phyloP scores from a whole-genome alignment of 2,888 invertebrate genomes.

The Agrochola circellaris region DNA sequence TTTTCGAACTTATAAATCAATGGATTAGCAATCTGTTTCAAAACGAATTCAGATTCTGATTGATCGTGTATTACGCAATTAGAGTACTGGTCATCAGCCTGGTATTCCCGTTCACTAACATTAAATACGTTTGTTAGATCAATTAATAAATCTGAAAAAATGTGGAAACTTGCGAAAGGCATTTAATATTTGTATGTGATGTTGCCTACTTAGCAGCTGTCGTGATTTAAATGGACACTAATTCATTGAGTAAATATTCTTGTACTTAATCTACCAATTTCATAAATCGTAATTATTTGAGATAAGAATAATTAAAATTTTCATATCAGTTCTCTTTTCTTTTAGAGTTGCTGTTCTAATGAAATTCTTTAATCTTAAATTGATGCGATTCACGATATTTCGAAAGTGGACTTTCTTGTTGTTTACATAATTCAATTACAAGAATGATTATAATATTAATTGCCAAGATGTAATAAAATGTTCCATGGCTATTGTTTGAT shows the following conservation, averaged over 20 bases:
- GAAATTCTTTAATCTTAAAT: background rate
- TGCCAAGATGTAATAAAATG: background rate
- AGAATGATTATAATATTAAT: background rate
- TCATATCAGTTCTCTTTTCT: background rate
- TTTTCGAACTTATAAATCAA: no score
- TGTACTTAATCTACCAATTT: background rate
- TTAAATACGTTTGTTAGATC: background rate
- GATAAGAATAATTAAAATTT: background rate
- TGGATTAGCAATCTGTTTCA: no score
- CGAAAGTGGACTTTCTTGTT: background rate
- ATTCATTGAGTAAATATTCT: constrained; percentile 11
- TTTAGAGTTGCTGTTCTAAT: background rate
- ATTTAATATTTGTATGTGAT: constrained; percentile 12
- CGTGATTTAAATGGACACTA: background rate
- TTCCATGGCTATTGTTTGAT: no score
- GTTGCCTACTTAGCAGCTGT: background rate
- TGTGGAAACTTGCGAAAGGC: constrained; percentile 6
- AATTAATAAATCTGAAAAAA: constrained; percentile 7
- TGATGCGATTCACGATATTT: constrained; percentile 4
- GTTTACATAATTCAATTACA: constrained; percentile 14
- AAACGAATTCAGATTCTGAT: no score
- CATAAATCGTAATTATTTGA: background rate
- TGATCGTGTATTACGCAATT: no score
- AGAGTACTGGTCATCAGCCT: background rate
- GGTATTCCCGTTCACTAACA: constrained; percentile 7